A percentile compares a stretch with the other conserved stretches of the same genome.
Evolutionary conservation across 2,113 vertebrate species (phyloP).

Genomic region (Chloropsis hardwickii): DNA sequence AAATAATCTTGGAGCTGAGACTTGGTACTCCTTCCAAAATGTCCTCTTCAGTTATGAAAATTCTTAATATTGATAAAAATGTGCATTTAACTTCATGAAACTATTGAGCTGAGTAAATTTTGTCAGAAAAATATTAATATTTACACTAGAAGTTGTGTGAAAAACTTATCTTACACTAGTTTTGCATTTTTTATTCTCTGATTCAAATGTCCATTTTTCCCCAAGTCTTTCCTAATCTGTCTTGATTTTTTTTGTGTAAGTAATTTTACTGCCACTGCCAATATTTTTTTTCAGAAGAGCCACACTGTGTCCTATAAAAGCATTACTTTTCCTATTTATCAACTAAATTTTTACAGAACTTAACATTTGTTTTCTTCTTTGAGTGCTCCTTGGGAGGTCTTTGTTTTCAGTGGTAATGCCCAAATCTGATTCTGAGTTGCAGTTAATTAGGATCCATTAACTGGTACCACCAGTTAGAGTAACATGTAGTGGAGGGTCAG

Average conservation of each 20-base stretch:
- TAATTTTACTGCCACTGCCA: background rate
- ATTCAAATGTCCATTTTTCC: background rate
- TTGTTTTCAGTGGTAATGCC: background rate
- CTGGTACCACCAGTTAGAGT: background rate
- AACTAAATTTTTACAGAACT: background rate
- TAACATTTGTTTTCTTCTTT: background rate
- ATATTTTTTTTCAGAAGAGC: background rate
- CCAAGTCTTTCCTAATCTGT: background rate
- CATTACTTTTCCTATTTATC: background rate
- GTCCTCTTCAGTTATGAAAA: background rate
- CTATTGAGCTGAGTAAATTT: background rate
- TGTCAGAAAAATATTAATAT: background rate
- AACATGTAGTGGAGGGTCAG: rapidly evolving
- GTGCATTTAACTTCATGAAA: background rate
- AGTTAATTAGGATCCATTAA: background rate
- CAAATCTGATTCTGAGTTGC: background rate
- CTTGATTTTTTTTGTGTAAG: background rate
- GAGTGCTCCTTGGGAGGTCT: background rate
- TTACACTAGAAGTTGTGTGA: background rate
- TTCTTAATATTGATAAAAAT: background rate
- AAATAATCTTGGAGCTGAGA: background rate
- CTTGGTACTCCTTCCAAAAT: background rate
- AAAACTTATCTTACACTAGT: background rate
- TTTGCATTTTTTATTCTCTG: background rate
- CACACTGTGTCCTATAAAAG: background rate